Evolutionary conservation across 2,797 vertebrate genomes (phyloP).

Genomic region (Pseudotriccus pelzelni): DNA sequence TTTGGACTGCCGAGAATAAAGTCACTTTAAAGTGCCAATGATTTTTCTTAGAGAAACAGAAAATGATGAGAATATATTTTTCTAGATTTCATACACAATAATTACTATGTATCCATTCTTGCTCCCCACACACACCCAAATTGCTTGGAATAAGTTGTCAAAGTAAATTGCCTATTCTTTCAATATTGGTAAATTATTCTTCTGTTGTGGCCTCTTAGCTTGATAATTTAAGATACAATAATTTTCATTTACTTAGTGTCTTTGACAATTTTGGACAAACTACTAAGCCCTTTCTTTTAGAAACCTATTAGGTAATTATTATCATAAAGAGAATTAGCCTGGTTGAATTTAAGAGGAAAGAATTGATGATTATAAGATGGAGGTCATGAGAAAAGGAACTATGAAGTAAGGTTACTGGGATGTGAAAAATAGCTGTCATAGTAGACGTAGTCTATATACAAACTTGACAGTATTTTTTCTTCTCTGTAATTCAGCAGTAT

Average conservation of each 20-base stretch:
- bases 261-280: slow-evolving; percentile 60
- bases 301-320: slow-evolving; percentile 65
- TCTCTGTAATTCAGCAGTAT: not conserved
- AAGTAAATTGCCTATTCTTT: slow-evolving; percentile 71
- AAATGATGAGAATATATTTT: not conserved
- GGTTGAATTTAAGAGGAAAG: slow-evolving; percentile 42
- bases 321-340: slow-evolving; percentile 26
- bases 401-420: slow-evolving; percentile 22
- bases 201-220: slow-evolving; percentile 51
- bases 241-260: slow-evolving; percentile 64
- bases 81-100: slow-evolving; percentile 54
- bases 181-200: slow-evolving; percentile 69
- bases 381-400: slow-evolving; percentile 32
- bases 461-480: not conserved
- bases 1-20: slow-evolving; percentile 36
- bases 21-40: slow-evolving; percentile 8
- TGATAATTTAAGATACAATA: slow-evolving; percentile 41
- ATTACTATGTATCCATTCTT: slow-evolving; percentile 38
- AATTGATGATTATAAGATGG: slow-evolving; percentile 29
- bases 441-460: not conserved
- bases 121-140: not conserved
- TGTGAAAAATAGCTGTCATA: slow-evolving; percentile 22
- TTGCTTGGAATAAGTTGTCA: slow-evolving; percentile 65
- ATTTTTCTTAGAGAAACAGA: slow-evolving; percentile 28
- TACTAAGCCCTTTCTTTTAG: slow-evolving; percentile 36